Percentiles rank a stretch among this genome's conserved stretches.
phyloP scores from a whole-genome alignment of 2,888 invertebrate species.

The Acronicta leporina region DNA sequence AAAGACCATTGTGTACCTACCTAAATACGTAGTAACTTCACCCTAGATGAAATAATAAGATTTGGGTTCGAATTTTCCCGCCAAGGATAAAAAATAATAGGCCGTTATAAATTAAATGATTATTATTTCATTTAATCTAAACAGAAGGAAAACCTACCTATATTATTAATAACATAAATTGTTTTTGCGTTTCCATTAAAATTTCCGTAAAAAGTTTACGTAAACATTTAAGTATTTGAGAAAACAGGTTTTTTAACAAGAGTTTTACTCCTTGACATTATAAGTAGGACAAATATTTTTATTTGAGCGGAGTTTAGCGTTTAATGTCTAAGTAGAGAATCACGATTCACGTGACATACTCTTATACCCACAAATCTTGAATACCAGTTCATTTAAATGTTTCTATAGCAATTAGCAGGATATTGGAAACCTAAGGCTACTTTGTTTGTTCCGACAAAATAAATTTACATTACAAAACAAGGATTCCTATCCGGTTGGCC shows the following conservation, averaged over 20 bases:
- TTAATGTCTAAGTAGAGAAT: constrained; percentile 48
- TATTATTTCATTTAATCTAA: too few species aligned
- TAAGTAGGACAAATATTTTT: constrained; percentile 15
- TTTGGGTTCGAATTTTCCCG: too few species aligned
- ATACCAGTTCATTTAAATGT: constrained; percentile 13
- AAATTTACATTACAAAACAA: constrained; percentile 3
- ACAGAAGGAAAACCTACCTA: too few species aligned
- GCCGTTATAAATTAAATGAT: too few species aligned
- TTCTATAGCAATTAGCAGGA: constrained; percentile 22
- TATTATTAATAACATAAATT: not conserved
- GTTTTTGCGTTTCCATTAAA: not conserved
- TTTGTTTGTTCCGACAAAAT: constrained; percentile 21
- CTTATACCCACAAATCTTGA: constrained; percentile 5
- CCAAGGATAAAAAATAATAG: too few species aligned
- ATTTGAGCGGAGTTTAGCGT: constrained; percentile 37
- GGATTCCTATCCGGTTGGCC: constrained; percentile 2
- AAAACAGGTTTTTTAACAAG: not conserved
- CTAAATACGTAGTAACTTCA: too few species aligned
- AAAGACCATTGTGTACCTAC: too few species aligned
- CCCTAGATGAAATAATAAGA: too few species aligned
- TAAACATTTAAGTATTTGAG: not conserved
- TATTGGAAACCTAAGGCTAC: constrained; percentile 27
- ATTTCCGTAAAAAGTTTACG: not conserved
- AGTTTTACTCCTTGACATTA: constrained; percentile 21
- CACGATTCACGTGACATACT: constrained; percentile 57